phyloP scores from a whole-genome alignment of 2,797 vertebrate species.

The Centroberyx gerrardi region DNA sequence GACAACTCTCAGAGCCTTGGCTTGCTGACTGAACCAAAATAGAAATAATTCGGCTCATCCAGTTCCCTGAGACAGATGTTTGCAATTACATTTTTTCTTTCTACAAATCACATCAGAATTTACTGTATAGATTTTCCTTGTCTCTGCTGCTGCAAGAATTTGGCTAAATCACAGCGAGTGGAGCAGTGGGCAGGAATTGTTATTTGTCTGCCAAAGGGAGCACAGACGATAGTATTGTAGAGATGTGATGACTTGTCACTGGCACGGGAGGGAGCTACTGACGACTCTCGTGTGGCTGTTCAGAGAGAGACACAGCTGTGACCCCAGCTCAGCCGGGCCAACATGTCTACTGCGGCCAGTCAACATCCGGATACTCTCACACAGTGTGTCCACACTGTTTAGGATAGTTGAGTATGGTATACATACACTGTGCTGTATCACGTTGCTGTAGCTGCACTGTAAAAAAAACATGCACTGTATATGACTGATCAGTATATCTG shows the following conservation, averaged over 20 bases:
- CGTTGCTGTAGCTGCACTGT: not conserved
- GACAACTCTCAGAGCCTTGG: slow-evolving; percentile 38
- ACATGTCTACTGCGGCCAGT: slow-evolving; percentile 13
- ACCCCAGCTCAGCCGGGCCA: slow-evolving; percentile 9
- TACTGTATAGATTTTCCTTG: slow-evolving; percentile 17
- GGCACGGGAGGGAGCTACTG: slow-evolving; percentile 34
- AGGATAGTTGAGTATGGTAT: not conserved
- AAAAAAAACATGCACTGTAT: not conserved
- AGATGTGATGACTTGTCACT: slow-evolving; percentile 51
- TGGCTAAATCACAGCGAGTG: slow-evolving; percentile 27
- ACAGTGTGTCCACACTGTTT: not conserved
- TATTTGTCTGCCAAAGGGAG: slow-evolving; percentile 32
- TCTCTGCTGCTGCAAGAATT: slow-evolving; percentile 18
- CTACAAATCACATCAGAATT: slow-evolving; percentile 42
- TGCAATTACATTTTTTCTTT: slow-evolving; percentile 42
- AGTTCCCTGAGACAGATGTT: slow-evolving; percentile 47
- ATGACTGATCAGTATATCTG: slow-evolving; percentile 16
- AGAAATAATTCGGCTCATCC: slow-evolving; percentile 37
- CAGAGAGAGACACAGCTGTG: slow-evolving; percentile 39
- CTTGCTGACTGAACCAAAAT: slow-evolving; percentile 46
- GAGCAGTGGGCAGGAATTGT: slow-evolving; percentile 18
- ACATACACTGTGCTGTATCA: not conserved
- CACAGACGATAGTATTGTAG: slow-evolving; percentile 38
- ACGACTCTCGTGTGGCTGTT: slow-evolving; percentile 25
- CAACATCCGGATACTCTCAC: slow-evolving; percentile 25